A percentile compares a stretch with the other conserved stretches of the same genome.
Conservation (phyloP, 2,113 vertebrate genomes). For the Xiphorhynchus elegans region DNA sequence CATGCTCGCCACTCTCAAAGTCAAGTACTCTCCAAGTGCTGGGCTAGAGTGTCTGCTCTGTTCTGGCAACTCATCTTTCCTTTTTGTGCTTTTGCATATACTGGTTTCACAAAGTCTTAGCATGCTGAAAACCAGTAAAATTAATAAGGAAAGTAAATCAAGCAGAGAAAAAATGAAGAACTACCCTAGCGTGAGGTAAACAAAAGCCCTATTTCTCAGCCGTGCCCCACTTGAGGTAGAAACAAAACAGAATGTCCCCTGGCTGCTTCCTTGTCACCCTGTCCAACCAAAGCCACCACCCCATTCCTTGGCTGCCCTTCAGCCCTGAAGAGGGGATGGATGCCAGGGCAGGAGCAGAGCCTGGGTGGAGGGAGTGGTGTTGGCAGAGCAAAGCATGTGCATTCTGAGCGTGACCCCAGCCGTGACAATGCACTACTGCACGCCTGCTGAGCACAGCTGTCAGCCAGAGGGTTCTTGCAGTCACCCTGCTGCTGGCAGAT, state of each 20-base stretch:
- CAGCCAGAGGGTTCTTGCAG: rapidly evolving
- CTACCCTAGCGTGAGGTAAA: conserved; percentile 33
- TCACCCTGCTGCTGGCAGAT: rapidly evolving
- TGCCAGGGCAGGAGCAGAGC: neutral
- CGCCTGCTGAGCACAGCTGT: rapidly evolving
- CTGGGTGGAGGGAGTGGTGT: rapidly evolving
- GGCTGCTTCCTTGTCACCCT: neutral
- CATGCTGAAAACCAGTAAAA: conserved; percentile 34
- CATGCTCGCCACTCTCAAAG: neutral
- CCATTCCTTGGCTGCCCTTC: neutral
- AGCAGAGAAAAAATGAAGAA: conserved; percentile 39
- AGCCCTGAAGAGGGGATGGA: neutral
- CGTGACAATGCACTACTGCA: rapidly evolving
- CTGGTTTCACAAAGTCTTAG: conserved; percentile 23
- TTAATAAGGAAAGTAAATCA: conserved; percentile 36
- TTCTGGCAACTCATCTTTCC: neutral
- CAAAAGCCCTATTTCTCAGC: neutral
- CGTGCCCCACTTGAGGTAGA: rapidly evolving
- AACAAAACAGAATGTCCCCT: rapidly evolving
- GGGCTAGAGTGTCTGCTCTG: neutral
- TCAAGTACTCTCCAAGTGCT: neutral
- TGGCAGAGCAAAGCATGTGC: rapidly evolving
- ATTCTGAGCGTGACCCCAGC: neutral
- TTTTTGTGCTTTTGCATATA: conserved; percentile 48
- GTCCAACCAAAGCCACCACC: neutral